Evolutionary conservation across 2,113 vertebrate species (phyloP).

Genomic region (Pionites leucogaster): DNA sequence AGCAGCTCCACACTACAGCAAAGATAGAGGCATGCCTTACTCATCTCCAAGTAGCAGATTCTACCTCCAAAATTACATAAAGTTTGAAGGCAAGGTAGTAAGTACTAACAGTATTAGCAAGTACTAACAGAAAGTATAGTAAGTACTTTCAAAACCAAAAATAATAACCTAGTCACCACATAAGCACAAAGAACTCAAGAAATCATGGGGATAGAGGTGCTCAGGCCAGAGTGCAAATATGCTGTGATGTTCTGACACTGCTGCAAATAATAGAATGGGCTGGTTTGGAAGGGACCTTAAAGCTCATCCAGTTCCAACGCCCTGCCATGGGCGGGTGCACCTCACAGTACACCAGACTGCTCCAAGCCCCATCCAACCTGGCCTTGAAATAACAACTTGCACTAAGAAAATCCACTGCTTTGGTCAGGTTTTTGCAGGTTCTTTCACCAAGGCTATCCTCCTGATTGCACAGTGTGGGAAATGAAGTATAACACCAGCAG

Average conservation of each 20-base stretch:
- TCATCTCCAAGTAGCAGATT: background rate
- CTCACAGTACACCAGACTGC: background rate
- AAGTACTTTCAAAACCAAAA: background rate
- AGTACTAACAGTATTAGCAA: background rate
- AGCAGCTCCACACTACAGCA: background rate
- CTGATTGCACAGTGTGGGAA: background rate
- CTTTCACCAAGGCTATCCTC: background rate
- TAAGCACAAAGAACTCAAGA: background rate
- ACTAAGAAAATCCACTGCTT: background rate
- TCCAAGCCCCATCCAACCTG: background rate
- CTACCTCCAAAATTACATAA: background rate
- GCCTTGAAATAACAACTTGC: background rate
- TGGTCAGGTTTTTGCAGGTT: background rate
- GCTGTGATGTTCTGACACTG: background rate
- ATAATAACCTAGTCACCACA: background rate
- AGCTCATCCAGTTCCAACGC: background rate
- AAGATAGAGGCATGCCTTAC: background rate
- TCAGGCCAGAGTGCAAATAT: background rate
- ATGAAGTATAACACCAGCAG: background rate
- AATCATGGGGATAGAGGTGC: background rate
- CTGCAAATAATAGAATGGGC: background rate
- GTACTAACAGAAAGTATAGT: background rate
- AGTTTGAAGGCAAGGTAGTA: background rate
- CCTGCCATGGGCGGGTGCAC: background rate
- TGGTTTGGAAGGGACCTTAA: background rate